Percentiles rank a stretch among this genome's conserved stretches.
Evolutionary conservation across 1,140 invertebrate species (phyloP).

Genomic region (Pseudomyrmex pallidus): DNA sequence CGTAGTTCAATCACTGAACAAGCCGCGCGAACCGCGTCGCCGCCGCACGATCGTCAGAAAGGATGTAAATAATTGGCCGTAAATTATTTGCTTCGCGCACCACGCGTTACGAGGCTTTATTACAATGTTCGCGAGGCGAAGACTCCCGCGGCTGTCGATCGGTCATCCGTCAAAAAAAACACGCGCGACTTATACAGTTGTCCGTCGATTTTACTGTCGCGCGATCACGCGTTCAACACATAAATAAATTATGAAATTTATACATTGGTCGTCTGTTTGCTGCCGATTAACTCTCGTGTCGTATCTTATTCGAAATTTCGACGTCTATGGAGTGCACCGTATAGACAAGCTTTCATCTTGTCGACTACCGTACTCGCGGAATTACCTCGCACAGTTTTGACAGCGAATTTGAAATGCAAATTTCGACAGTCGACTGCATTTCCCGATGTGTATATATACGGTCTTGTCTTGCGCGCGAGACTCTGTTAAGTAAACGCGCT

Average conservation of each 20-base stretch:
- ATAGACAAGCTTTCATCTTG: not conserved
- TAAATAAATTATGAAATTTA: not conserved
- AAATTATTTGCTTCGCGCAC: slow-evolving; percentile 61
- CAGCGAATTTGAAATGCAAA: slow-evolving; percentile 69
- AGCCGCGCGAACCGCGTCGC: slow-evolving; percentile 14
- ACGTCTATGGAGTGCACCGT: not conserved
- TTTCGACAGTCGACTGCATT: slow-evolving; percentile 51
- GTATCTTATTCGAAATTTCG: slow-evolving; percentile 25
- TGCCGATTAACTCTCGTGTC: not conserved
- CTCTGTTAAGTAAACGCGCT: not conserved
- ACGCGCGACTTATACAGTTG: slow-evolving; percentile 27
- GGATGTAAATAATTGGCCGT: slow-evolving; percentile 67
- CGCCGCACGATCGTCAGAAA: slow-evolving; percentile 30
- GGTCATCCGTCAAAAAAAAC: slow-evolving; percentile 42
- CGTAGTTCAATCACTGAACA: slow-evolving; percentile 60
- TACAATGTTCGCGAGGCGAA: not conserved
- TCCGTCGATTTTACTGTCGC: slow-evolving; percentile 9
- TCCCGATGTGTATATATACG: slow-evolving; percentile 1
- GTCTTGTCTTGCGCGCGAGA: not conserved
- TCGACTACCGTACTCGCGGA: not conserved
- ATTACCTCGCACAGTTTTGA: not conserved
- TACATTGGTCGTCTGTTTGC: no score
- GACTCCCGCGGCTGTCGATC: slow-evolving; percentile 33
- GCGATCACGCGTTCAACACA: not conserved
- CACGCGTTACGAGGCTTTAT: not conserved